These are phyloP conservation scores for Macroglossus sobrinus DNA, from an alignment of 2,113 vertebrate genomes.

Conservation along the genomic window DNA sequence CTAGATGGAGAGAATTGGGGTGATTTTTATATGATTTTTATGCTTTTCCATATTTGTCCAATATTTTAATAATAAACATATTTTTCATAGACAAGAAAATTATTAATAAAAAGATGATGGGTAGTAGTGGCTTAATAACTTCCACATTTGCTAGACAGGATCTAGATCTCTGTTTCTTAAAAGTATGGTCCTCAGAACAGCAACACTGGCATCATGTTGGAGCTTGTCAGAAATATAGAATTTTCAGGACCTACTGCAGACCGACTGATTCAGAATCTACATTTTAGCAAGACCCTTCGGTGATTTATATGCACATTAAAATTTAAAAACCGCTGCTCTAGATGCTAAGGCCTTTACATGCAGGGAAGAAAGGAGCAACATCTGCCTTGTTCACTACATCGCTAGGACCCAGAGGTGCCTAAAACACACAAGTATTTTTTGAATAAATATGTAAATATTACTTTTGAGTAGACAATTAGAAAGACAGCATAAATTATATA, in stretches of 20 bases:
- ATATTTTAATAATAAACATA: neutral
- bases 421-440: neutral
- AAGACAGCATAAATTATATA: neutral
- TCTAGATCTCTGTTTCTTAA: neutral
- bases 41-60: neutral
- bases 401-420: neutral
- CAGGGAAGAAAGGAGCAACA: neutral
- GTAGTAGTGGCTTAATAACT: neutral
- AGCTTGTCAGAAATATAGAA: neutral
- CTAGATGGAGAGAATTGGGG: neutral
- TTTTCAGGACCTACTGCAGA: neutral
- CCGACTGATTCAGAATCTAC: neutral
- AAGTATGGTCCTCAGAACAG: neutral
- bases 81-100: neutral
- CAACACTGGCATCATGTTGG: neutral
- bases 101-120: neutral
- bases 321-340: neutral
- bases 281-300: neutral
- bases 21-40: neutral
- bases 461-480: neutral
- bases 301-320: neutral
- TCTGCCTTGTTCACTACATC: neutral
- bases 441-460: neutral
- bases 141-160: neutral
- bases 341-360: neutral